Conservation (phyloP, 1,140 invertebrate genomes). For the Halyomorpha halys region DNA sequence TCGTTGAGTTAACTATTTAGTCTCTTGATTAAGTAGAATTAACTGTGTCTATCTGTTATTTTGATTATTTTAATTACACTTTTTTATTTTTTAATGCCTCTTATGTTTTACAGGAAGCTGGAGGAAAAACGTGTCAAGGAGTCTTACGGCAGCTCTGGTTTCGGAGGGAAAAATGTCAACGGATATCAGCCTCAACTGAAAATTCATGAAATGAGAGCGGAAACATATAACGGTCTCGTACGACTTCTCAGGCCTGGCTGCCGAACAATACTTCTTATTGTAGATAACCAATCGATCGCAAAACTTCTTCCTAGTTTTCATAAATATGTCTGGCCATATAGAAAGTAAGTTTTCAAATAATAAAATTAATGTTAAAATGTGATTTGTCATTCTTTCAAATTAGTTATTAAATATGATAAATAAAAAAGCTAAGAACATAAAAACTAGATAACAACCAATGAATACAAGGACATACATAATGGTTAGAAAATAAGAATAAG, state of each 20-base stretch:
- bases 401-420: slow-evolving; percentile 20
- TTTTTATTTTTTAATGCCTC: too few relatives aligned
- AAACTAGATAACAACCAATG: too few relatives aligned
- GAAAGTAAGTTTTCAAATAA: slow-evolving; percentile 54
- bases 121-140: slow-evolving; percentile 62
- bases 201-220: slow-evolving; percentile 83
- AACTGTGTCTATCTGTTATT: too few relatives aligned
- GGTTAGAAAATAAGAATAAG: too few relatives aligned
- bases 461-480: too few relatives aligned
- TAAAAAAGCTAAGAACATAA: too few relatives aligned
- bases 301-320: slow-evolving; percentile 85
- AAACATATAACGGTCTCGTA: slow-evolving; percentile 92
- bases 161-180: slow-evolving; percentile 36
- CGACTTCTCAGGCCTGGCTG: slow-evolving; percentile 86
- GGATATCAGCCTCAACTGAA: slow-evolving; percentile 53
- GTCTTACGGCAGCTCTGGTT: slow-evolving; percentile 33
- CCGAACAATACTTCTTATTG: slow-evolving; percentile 79
- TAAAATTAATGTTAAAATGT: too few relatives aligned
- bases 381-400: not conserved
- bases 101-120: slow-evolving; percentile 44
- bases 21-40: too few relatives aligned
- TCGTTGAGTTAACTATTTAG: too few relatives aligned
- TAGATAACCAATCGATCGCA: slow-evolving; percentile 77
- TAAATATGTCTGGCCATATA: slow-evolving; percentile 86
- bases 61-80: too few relatives aligned